phyloP scores from a whole-genome alignment of 2,113 vertebrate genomes.

The Ceuthmochares aereus region DNA sequence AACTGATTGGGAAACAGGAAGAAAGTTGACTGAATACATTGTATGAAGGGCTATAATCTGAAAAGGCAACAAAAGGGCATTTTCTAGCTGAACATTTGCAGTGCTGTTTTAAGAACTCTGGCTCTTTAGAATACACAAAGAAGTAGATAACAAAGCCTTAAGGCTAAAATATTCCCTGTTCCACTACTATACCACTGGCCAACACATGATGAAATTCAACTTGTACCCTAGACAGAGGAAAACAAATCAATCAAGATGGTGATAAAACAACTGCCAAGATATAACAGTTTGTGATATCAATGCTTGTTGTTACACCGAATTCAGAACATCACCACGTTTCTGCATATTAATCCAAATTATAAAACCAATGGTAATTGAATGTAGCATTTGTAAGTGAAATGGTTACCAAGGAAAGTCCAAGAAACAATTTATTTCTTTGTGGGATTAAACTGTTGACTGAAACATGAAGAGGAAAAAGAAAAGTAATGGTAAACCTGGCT shows the following conservation, averaged over 20 bases:
- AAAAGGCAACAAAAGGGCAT: constrained; percentile 76
- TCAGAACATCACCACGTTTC: neutral
- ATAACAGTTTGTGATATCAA: neutral
- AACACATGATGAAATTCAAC: constrained; percentile 55
- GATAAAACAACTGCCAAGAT: constrained; percentile 52
- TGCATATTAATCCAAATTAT: constrained; percentile 32
- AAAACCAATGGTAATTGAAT: constrained; percentile 27
- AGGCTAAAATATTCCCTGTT: constrained; percentile 51
- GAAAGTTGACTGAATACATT: constrained; percentile 72
- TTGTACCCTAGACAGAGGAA: constrained; percentile 45
- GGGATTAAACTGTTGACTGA: constrained; percentile 21
- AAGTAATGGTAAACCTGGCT: constrained; percentile 52
- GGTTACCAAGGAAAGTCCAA: constrained; percentile 27
- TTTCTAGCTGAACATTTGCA: constrained; percentile 70
- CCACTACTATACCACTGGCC: neutral
- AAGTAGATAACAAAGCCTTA: constrained; percentile 42
- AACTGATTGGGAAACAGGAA: constrained; percentile 80
- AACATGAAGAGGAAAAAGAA: constrained; percentile 5
- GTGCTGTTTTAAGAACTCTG: constrained; percentile 61
- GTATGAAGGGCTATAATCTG: constrained; percentile 72
- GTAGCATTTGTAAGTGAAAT: constrained; percentile 20
- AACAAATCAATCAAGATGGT: constrained; percentile 48
- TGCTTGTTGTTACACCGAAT: neutral
- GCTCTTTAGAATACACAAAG: constrained; percentile 62
- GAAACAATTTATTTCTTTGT: neutral